Conservation (phyloP, 2,888 invertebrate species). For the Harpalus rubripes region DNA sequence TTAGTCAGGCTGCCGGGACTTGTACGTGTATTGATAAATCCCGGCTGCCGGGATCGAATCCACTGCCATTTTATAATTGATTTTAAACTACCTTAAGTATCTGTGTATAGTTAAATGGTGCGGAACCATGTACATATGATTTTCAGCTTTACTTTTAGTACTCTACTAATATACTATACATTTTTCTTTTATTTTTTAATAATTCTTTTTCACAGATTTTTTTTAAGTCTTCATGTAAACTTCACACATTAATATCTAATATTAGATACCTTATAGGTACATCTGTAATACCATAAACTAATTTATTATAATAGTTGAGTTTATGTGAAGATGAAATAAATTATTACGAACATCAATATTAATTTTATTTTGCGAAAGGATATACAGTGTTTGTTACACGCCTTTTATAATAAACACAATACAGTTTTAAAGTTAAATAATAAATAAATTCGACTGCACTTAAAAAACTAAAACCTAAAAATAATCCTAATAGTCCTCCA, state of each 20-base stretch:
- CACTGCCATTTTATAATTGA: not conserved
- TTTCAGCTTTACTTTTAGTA: slow-evolving; percentile 50
- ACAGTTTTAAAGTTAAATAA: slow-evolving; percentile 80
- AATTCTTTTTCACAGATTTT: slow-evolving; percentile 27
- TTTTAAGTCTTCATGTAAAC: slow-evolving; percentile 50
- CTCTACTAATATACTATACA: slow-evolving; percentile 31
- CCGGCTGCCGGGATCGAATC: too few species aligned
- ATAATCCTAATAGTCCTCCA: slow-evolving; percentile 89
- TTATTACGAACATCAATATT: slow-evolving; percentile 18
- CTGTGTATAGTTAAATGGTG: slow-evolving; percentile 51
- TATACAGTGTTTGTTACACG: slow-evolving; percentile 31
- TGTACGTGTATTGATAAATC: too few species aligned
- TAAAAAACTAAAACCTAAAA: slow-evolving; percentile 91
- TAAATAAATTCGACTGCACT: slow-evolving; percentile 88
- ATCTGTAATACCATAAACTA: slow-evolving; percentile 31
- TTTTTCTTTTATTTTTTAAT: slow-evolving; percentile 31
- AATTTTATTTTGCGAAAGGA: slow-evolving; percentile 58
- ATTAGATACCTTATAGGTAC: slow-evolving; percentile 19
- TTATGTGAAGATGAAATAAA: slow-evolving; percentile 55
- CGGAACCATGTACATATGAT: slow-evolving; percentile 43
- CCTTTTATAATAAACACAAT: slow-evolving; percentile 57
- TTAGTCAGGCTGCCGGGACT: too few species aligned
- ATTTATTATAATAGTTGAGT: slow-evolving; percentile 46
- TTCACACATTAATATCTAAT: slow-evolving; percentile 36
- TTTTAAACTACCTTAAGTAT: slow-evolving; percentile 9